phyloP scores from a whole-genome alignment of 2,888 invertebrate species.

The Meloe dianella region DNA sequence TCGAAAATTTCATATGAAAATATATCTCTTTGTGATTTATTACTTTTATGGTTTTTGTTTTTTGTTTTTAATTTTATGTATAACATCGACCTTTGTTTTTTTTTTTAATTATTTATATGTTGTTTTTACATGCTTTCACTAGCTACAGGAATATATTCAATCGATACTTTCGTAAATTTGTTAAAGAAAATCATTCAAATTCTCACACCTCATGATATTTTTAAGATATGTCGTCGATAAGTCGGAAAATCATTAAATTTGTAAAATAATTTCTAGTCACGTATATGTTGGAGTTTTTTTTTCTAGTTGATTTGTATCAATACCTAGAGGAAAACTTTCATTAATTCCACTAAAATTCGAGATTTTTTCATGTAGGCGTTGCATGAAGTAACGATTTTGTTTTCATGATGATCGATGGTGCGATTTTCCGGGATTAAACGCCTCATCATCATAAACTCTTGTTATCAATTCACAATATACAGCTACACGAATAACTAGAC shows the following conservation, averaged over 20 bases:
- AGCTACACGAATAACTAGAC: background rate
- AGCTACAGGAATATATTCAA: background rate
- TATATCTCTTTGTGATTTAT: background rate
- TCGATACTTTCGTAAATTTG: no score
- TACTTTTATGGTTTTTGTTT: background rate
- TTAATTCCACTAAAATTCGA: background rate
- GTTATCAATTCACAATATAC: background rate
- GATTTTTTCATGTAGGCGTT: background rate
- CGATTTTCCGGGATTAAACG: conserved; percentile 7
- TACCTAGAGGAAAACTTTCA: background rate
- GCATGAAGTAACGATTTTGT: background rate
- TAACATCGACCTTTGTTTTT: no score
- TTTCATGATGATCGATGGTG: no score
- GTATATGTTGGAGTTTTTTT: no score
- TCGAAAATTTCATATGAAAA: conserved; percentile 10
- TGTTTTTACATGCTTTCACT: no score
- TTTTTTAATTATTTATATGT: no score
- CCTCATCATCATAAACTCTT: background rate
- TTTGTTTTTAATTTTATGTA: background rate
- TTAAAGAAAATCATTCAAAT: background rate
- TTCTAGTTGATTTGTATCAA: background rate
- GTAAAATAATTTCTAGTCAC: no score
- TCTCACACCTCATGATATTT: background rate
- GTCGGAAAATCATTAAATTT: background rate
- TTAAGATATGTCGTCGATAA: background rate